A percentile compares a stretch with the other conserved stretches of the same genome.
Conservation (phyloP, 2,888 invertebrate genomes). For the Ornithoptera alexandrae region DNA sequence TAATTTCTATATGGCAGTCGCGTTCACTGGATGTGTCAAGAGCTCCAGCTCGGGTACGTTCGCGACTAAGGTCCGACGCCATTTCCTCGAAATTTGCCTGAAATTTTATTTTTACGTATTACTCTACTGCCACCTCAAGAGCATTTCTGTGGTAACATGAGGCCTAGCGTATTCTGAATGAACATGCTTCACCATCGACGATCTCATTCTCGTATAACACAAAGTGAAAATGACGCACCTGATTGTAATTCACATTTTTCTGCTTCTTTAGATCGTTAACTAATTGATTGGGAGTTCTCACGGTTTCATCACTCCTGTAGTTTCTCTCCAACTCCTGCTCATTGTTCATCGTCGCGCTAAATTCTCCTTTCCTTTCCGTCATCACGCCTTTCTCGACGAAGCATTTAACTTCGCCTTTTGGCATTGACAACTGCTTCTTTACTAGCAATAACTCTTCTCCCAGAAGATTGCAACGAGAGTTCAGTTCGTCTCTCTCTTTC, state of each 20-base stretch:
- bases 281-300: conserved; percentile 47
- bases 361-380: conserved; percentile 42
- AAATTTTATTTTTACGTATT: background rate
- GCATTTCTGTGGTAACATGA: no score
- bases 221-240: conserved; percentile 40
- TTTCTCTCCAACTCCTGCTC: conserved; percentile 40
- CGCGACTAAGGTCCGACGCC: conserved; percentile 17
- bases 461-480: conserved; percentile 50
- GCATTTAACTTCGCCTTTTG: conserved; percentile 45
- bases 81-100: conserved; percentile 38
- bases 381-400: conserved; percentile 51
- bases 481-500: conserved; percentile 42
- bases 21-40: background rate
- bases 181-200: no score
- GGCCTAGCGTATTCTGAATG: no score
- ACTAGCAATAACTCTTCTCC: conserved; percentile 53
- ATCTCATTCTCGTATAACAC: no score
- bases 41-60: conserved; percentile 38
- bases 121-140: no score
- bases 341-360: conserved; percentile 46
- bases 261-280: conserved; percentile 66
- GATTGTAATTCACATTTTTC: conserved; percentile 65
- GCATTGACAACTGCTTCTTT: conserved; percentile 51
- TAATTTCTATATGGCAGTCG: conserved; percentile 34
- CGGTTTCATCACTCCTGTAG: conserved; percentile 39